Base-by-base conservation (phyloP, 2,113 vertebrate species). In the Caranx ignobilis region DNA sequence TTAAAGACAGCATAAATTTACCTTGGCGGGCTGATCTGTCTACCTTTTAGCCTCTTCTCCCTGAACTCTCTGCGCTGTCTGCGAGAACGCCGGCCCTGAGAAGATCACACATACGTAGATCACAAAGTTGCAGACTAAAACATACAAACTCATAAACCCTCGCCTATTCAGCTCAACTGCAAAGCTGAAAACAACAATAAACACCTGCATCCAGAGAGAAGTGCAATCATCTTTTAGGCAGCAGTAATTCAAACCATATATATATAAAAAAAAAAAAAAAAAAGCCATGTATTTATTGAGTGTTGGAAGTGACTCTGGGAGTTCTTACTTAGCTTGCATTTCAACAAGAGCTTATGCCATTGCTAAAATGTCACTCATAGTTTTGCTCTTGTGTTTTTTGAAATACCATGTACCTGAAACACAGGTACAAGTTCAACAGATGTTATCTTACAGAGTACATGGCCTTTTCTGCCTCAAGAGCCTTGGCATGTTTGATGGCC, bases 1-100 rank as follows among this genome's bases (percentile, higher is more conserved):
- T 6, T 10, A 52, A 19, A 4, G 2, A 60, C 6, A 31, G 13
- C 2, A 16, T 4, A 16, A 19, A 19, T 13, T 84, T 94, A 99
- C 98, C 98, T 99, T 4, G 98, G 98, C 1, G 98, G 98, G 82
- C 98, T 99, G 94, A 99, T 99, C 84, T 99, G 98, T 67, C 97
- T 91, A 0, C 97, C 97, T 68, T 98, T 98, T 68, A 99, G 91
- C 32, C 97, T 95, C 87, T 99, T 99, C 84, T 99, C 98, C 85
- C 98, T 91, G 85, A 99, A 99, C 75, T 99, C 98, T 75, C 98
- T 95, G 80, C 98, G 93, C 87, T 99, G 98, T 66, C 98, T 94
- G 45, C 98, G 96, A 12, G 98, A 99, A 11, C 97, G 96, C 0
- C 98, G 96, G 61, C 97, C 97, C 98, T 99, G 81, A 45, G 34